Evolutionary conservation across 2,113 vertebrate species (phyloP).

Genomic region (Sciurus niger): DNA sequence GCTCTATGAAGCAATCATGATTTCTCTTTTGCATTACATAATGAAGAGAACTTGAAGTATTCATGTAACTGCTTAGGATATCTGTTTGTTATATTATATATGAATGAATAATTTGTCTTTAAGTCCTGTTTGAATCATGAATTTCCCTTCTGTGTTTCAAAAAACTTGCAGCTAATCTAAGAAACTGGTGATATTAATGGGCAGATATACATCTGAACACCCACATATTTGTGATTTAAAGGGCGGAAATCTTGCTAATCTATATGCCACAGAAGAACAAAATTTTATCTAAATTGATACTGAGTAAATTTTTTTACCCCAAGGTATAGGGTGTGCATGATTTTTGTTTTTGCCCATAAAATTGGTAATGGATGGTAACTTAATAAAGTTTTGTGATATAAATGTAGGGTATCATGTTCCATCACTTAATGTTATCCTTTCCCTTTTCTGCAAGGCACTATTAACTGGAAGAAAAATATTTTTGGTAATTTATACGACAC

Average conservation of each 20-base stretch:
- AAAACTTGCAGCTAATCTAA: conserved; percentile 87
- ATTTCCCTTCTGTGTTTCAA: conserved; percentile 85
- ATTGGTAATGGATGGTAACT: conserved; percentile 89
- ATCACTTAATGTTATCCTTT: conserved; percentile 88
- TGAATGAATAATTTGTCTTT: conserved; percentile 81
- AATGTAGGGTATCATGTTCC: conserved; percentile 92
- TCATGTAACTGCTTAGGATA: conserved; percentile 79
- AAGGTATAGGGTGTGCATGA: conserved; percentile 83
- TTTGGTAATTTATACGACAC: conserved; percentile 86
- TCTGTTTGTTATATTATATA: conserved; percentile 80
- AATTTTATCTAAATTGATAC: conserved; percentile 88
- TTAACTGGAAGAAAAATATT: conserved; percentile 89
- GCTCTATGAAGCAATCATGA: conserved; percentile 45
- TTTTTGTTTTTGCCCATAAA: conserved; percentile 87
- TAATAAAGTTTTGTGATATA: conserved; percentile 93
- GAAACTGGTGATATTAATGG: conserved; percentile 86
- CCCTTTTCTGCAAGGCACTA: conserved; percentile 92
- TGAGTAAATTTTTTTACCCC: conserved; percentile 85
- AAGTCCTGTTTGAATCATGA: conserved; percentile 81
- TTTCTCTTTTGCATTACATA: conserved; percentile 80
- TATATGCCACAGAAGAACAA: conserved; percentile 86
- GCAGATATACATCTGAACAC: conserved; percentile 81
- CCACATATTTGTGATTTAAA: conserved; percentile 88
- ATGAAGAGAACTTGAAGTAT: conserved; percentile 75
- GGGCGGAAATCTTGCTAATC: conserved; percentile 85